Evolutionary conservation across 2,113 vertebrate genomes (phyloP).

Genomic region (Stegostoma tigrinum): DNA sequence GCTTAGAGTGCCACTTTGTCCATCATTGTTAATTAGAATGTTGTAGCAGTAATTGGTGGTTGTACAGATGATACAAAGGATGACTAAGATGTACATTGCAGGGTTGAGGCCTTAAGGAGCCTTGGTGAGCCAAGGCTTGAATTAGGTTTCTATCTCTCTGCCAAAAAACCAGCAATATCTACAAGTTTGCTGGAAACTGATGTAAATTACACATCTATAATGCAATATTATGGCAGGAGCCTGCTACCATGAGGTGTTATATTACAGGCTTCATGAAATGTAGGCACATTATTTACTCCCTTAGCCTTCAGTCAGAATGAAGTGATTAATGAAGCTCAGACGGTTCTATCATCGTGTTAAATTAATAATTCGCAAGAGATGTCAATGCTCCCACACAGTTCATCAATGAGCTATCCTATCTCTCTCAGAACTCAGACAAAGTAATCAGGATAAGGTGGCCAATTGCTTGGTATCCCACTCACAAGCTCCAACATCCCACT

Average conservation of each 20-base stretch:
- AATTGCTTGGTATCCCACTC: too few relatives aligned
- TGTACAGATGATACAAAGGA: background rate
- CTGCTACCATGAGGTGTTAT: background rate
- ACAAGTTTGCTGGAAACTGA: background rate
- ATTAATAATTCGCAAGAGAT: background rate
- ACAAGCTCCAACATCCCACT: background rate
- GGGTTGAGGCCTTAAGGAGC: background rate
- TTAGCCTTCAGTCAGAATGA: background rate
- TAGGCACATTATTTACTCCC: background rate
- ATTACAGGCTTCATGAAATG: background rate
- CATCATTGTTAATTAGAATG: background rate
- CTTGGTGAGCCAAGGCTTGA: background rate
- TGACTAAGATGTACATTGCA: background rate
- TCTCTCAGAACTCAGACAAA: background rate
- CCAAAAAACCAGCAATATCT: background rate
- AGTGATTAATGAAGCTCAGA: background rate
- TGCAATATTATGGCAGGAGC: constrained; percentile 22
- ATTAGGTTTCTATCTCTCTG: background rate
- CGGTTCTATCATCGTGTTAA: background rate
- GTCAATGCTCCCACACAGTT: background rate
- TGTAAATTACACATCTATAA: constrained; percentile 16
- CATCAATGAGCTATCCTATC: background rate
- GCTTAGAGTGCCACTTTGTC: background rate
- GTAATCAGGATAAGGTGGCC: too few relatives aligned
- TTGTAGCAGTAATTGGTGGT: background rate